Conservation (phyloP, 2,797 vertebrate genomes). For the Hyperoplus lanceolatus region DNA sequence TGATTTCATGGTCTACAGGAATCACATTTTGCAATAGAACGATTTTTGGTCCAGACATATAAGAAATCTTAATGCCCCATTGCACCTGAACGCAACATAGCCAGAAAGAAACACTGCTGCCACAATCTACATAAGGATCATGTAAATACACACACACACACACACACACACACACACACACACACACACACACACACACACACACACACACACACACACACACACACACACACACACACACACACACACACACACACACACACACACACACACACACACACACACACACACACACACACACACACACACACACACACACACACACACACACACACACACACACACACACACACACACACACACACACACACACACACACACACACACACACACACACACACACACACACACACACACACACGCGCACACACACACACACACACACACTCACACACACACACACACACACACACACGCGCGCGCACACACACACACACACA, state of each 20-base stretch:
- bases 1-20: constrained; percentile 41
- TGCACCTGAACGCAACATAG: constrained; percentile 12
- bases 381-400: not conserved
- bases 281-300: not conserved
- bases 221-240: not conserved
- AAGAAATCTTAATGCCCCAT: constrained; percentile 13
- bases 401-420: not conserved
- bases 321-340: not conserved
- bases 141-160: constrained; percentile 12
- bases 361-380: not conserved
- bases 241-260: not conserved
- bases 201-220: not conserved
- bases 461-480: not conserved
- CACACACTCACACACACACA: constrained; percentile 1
- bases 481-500: not conserved
- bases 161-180: not conserved
- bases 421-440: not conserved
- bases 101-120: constrained; percentile 1
- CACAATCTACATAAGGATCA: constrained; percentile 28
- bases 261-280: not conserved
- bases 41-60: constrained; percentile 12
- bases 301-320: constrained; percentile 1
- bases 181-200: not conserved
- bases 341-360: not conserved
- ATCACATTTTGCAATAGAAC: not conserved